These are phyloP conservation scores for Leucoma salicis DNA, from an alignment of 2,888 invertebrate species.

Conservation along the genomic window DNA sequence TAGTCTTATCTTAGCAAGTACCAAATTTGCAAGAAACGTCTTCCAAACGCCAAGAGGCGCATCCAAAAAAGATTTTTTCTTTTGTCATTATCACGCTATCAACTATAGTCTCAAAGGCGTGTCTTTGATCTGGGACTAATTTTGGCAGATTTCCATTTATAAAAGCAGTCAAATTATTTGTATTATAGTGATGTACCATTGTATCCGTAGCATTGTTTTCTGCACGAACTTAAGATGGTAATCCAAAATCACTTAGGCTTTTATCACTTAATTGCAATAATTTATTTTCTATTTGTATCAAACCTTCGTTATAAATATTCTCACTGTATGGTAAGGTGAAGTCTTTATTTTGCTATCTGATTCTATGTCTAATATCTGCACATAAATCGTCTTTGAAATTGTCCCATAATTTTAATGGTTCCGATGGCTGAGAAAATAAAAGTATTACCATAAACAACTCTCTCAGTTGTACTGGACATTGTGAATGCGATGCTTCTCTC, in stretches of 20 bases:
- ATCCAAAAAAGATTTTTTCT: neutral
- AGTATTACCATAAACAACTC: conserved; percentile 24
- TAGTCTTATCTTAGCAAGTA: conserved; percentile 5
- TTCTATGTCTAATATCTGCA: neutral
- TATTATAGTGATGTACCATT: neutral
- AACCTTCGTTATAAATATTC: conserved; percentile 10
- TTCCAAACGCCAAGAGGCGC: neutral
- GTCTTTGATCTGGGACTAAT: no score
- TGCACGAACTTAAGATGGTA: conserved; percentile 7
- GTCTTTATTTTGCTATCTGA: neutral
- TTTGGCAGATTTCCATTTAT: conserved; percentile 17
- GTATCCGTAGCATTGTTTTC: neutral
- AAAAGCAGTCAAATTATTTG: conserved; percentile 1
- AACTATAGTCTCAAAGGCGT: neutral
- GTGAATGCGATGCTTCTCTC: conserved; percentile 5
- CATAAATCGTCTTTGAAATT: neutral
- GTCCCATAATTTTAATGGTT: conserved; percentile 15
- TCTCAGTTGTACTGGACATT: conserved; percentile 13
- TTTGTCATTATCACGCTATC: neutral
- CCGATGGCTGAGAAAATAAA: conserved; percentile 25
- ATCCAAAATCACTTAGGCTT: conserved; percentile 10
- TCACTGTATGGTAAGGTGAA: neutral
- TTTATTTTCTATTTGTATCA: conserved; percentile 12
- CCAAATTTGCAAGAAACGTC: conserved; percentile 2
- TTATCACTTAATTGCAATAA: conserved; percentile 4